Evolutionary conservation across 1,140 invertebrate genomes (phyloP).

Genomic region (Drosophila lini): DNA sequence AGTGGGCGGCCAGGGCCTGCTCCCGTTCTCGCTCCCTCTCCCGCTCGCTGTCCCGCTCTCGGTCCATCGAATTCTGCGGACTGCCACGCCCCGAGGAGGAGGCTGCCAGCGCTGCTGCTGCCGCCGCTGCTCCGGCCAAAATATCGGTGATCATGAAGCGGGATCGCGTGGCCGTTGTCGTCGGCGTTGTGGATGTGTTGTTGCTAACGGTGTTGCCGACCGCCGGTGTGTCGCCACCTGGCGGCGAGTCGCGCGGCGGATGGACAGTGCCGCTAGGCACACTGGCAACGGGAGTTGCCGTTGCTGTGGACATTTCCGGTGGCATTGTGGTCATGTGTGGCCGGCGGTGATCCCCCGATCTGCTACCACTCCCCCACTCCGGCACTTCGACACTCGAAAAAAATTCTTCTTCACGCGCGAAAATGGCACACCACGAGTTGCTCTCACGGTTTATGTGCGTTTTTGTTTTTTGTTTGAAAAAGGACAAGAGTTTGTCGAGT

Average conservation of each 20-base stretch:
- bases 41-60: conserved; percentile 30
- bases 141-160: conserved; percentile 93
- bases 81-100: conserved; percentile 52
- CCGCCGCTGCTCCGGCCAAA: conserved; percentile 86
- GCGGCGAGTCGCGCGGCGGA: conserved; percentile 81
- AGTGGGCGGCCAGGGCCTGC: conserved; percentile 40
- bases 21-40: conserved; percentile 51
- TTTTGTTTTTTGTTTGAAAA: background rate
- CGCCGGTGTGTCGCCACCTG: conserved; percentile 81
- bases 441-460: background rate
- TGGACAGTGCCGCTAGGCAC: conserved; percentile 60
- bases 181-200: conserved; percentile 62
- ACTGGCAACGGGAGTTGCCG: conserved; percentile 73
- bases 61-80: conserved; percentile 5
- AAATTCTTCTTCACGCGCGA: conserved; percentile 14
- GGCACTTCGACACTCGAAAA: conserved; percentile 31
- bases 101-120: conserved; percentile 59
- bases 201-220: conserved; percentile 30
- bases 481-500: conserved; percentile 2
- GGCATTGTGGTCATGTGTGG: conserved; percentile 83
- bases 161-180: conserved; percentile 88
- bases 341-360: conserved; percentile 13
- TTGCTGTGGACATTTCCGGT: conserved; percentile 81
- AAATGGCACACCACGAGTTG: background rate
- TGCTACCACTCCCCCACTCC: conserved; percentile 8